Evolutionary conservation across 2,888 invertebrate genomes (phyloP), one percentile per base, ranked within the genome.

Genomic region (Troilus luridus): DNA sequence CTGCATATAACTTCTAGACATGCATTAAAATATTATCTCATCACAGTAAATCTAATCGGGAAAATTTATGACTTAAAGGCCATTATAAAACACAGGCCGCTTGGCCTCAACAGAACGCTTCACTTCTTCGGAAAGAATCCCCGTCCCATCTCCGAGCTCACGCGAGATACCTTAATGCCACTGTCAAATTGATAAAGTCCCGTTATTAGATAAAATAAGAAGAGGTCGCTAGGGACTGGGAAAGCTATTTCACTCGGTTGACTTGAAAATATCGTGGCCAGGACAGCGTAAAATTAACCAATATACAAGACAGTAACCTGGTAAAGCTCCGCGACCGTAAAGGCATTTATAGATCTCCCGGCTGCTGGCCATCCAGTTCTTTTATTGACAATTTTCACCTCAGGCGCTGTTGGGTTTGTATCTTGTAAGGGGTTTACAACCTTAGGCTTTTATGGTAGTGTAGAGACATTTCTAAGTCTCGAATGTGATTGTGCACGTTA

Each of bases 221-320:
- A 77, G 72, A 8, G 41, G 72, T 41, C 17, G 27, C 41, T 41
- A 77, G 27, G 41, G 72, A 17, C 41, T 41, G 72, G 72, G 41
- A 77, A 77, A 17, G 17, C 72, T 77, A 41, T 77, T 77, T 77
- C 19, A 27, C 0, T 41, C 72, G 72, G 72, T 19, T 77, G 72
- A 77, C 72, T 77, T 17, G 72, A 77, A 77, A 77, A 77, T 77
- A 77, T 77, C 17, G 72, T 41, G 27, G 17, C 8, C 72, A 77
- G 72, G 72, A 77, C 72, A 77, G 72, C 72, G 72, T 27, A 77
- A 77, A 77, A 77, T 77, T 77, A 77, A 41, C 72, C 72, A n/a
- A 77, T 77, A 77, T 77, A 77, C 41, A 77, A 77, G 72, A 77
- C 41, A 77, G 72, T 77, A 41, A 77, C 27, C 72, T 72, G 27